These are phyloP conservation scores for Anolis apletophallus DNA, from an alignment of 2,797 vertebrate species.

Conservation along the genomic window DNA sequence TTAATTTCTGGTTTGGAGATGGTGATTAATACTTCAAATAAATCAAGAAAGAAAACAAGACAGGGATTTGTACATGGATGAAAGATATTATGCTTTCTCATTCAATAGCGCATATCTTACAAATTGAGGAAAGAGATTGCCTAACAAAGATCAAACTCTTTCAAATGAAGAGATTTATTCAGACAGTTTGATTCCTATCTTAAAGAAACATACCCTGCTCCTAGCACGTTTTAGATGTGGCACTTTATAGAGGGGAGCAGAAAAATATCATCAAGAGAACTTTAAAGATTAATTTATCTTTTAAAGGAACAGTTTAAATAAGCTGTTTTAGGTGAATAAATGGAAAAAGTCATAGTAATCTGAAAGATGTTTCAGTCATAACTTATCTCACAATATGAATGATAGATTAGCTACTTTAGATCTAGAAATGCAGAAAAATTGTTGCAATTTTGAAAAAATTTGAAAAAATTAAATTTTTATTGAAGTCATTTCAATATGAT, in stretches of 20 bases:
- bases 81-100: slow-evolving; percentile 18
- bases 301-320: not conserved
- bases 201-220: slow-evolving; percentile 14
- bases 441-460: not conserved
- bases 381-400: not conserved
- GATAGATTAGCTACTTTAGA: not conserved
- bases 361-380: not conserved
- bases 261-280: not conserved
- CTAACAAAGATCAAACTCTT: slow-evolving; percentile 36
- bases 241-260: not conserved
- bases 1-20: slow-evolving; percentile 36
- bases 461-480: not conserved
- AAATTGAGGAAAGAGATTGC: slow-evolving; percentile 35
- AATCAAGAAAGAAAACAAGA: slow-evolving; percentile 7
- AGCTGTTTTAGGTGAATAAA: not conserved
- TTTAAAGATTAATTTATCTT: not conserved
- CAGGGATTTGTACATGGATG: slow-evolving; percentile 26
- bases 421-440: not conserved
- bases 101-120: slow-evolving; percentile 5
- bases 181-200: slow-evolving; percentile 10
- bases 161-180: slow-evolving; percentile 27
- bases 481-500: not conserved
- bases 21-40: slow-evolving; percentile 47
- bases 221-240: not conserved
- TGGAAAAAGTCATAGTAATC: not conserved